Evolutionary conservation across 2,888 invertebrate species (phyloP).

Genomic region (Dryadula phaetusa): DNA sequence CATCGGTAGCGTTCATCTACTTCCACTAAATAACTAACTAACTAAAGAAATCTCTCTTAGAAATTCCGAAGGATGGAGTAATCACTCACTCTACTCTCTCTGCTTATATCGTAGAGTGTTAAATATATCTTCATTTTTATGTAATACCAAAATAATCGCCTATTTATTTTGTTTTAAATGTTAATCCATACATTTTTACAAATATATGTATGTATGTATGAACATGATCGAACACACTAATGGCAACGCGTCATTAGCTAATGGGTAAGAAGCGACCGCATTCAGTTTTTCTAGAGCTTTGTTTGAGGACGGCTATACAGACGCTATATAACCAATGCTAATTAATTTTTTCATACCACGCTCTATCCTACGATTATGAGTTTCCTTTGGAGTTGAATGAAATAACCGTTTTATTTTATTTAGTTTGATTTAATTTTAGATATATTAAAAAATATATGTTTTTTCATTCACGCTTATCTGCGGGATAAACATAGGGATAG

Average conservation of each 20-base stretch:
- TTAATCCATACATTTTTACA: background rate
- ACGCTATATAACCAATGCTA: slow-evolving; percentile 34
- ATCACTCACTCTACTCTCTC: too few relatives aligned
- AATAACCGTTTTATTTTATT: slow-evolving; percentile 5
- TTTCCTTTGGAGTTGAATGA: slow-evolving; percentile 2
- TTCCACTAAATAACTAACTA: too few relatives aligned
- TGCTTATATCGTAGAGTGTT: too few relatives aligned
- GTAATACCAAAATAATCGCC: too few relatives aligned
- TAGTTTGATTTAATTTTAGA: background rate
- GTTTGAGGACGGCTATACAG: slow-evolving; percentile 5
- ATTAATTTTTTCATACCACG: slow-evolving; percentile 26
- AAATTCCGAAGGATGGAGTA: too few relatives aligned
- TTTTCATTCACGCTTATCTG: too few relatives aligned
- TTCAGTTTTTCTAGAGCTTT: slow-evolving; percentile 39
- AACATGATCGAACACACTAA: slow-evolving; percentile 42
- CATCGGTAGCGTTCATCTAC: too few relatives aligned
- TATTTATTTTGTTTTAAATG: too few relatives aligned
- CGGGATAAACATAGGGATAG: too few relatives aligned
- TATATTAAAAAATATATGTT: background rate
- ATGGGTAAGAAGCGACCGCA: slow-evolving; percentile 53
- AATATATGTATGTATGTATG: background rate
- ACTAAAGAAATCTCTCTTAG: too few relatives aligned
- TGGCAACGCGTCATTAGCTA: slow-evolving; percentile 55
- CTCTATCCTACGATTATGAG: slow-evolving; percentile 5
- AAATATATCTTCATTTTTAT: too few relatives aligned